Base-by-base conservation (phyloP, 2,888 invertebrate species). In the Brachypterus glaber region DNA sequence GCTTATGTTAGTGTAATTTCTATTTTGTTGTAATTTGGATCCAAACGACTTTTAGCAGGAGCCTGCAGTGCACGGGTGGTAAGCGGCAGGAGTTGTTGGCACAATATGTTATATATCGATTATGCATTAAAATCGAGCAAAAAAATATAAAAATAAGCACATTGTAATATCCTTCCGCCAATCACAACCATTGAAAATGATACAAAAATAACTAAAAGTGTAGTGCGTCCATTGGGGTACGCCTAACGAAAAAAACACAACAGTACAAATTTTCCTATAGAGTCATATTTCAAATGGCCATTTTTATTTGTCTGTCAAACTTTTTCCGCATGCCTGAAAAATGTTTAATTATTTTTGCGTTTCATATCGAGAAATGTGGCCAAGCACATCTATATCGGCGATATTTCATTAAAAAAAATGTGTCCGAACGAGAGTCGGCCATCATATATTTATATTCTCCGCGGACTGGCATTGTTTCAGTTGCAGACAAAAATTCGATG, bases 221-320 rank as follows among this genome's bases (percentile, higher is more conserved):
- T 29, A 17, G 7, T 17, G 31, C 21, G 52, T 50, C 53, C 54
- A 49, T 48, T 50, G 51, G 52, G 53, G 53, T 47, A 46, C 7
- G 21, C 11, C 13, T 18, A 12, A 30, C 32, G 33, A 37, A 44
- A 54, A 51, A 52, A 52, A 51, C 49, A 49, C 43, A 51, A 52
- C 47, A 46, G 55, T 52, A 48, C 57, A 55, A 54, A 56, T 59
- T 58, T 58, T 56, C 57, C 60, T 55, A 60, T 60, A 61, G n/a
- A n/a, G 62, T 64, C 66, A 64, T 66, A 66, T 64, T 64, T 65
- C 65, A 65, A 66, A 64, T 60, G 62, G 60, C 62, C 63, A 65
- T 66, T 65, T 66, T 65, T 66, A 66, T 66, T 65, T 65, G 64
- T 65, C 65, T 64, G 66, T 65, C 66, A 65, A 65, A 66, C 63